These are phyloP conservation scores for Lasioglossum malachurum DNA, from an alignment of 2,888 invertebrate genomes.

Conservation along the genomic window DNA sequence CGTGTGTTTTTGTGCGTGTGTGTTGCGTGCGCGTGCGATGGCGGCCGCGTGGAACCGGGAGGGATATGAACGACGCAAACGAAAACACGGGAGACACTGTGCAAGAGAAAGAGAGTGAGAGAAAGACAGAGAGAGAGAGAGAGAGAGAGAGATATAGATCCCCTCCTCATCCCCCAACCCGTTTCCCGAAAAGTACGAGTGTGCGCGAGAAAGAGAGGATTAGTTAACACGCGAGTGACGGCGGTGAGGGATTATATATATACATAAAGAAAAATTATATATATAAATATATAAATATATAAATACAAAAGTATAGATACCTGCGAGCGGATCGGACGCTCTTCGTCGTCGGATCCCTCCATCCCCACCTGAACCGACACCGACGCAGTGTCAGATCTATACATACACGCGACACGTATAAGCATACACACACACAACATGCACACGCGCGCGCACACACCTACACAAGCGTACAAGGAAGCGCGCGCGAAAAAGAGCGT, in stretches of 20 bases:
- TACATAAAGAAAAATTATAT: constrained; percentile 24
- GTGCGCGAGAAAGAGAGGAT: constrained; percentile 34
- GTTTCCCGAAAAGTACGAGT: constrained; percentile 8
- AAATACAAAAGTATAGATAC: constrained; percentile 69
- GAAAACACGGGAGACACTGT: neutral
- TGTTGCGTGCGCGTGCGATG: constrained; percentile 15
- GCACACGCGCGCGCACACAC: neutral
- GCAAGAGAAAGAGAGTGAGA: neutral
- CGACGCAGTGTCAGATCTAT: constrained; percentile 16
- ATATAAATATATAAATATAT: constrained; percentile 67
- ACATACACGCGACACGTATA: constrained; percentile 10
- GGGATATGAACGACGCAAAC: neutral
- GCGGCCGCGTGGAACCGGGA: constrained; percentile 3
- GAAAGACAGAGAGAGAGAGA: neutral
- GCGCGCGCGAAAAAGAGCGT: constrained; percentile 36
- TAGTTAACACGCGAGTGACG: constrained; percentile 48
- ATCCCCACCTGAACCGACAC: constrained; percentile 43
- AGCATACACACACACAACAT: constrained; percentile 16
- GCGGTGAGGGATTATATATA: constrained; percentile 62
- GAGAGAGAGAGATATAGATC: neutral
- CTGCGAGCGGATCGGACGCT: constrained; percentile 58
- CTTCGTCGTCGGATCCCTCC: constrained; percentile 60
- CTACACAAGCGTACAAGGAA: constrained; percentile 21
- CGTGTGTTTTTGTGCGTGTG: neutral
- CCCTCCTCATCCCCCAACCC: neutral